Percentiles rank a stretch among this genome's conserved stretches.
These are phyloP conservation scores for Mythimna impura DNA, from an alignment of 2,888 invertebrate species.

Conservation along the genomic window DNA sequence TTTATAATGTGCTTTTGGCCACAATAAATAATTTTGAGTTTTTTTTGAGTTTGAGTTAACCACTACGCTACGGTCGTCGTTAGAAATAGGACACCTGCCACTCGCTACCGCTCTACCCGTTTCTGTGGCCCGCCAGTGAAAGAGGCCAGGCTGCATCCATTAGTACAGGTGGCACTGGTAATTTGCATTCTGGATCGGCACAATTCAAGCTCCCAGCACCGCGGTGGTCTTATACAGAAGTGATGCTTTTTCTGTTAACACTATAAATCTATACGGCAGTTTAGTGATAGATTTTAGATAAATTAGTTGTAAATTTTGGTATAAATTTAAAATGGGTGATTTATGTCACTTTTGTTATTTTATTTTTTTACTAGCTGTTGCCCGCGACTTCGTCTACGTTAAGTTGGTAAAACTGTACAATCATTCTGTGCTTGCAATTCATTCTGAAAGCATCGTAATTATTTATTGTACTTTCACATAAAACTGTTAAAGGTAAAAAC, in stretches of 20 bases:
- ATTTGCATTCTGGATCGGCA: constrained; percentile 78
- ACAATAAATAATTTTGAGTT: no score
- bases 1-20: no score
- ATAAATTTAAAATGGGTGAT: no score
- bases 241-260: constrained; percentile 25
- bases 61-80: not conserved
- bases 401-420: no score
- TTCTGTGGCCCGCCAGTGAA: constrained; percentile 34
- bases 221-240: constrained; percentile 22
- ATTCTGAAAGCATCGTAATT: no score
- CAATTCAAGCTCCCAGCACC: constrained; percentile 60
- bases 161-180: constrained; percentile 73
- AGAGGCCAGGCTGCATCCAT: constrained; percentile 77
- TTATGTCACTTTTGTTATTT: no score
- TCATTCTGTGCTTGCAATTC: no score
- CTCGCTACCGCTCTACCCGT: not conserved
- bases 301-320: not conserved
- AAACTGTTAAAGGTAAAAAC: no score
- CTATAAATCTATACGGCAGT: not conserved
- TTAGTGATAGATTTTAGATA: constrained; percentile 2
- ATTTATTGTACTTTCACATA: no score
- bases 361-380: no score
- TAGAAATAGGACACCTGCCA: not conserved
- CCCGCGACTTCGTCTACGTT: no score
- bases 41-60: no score